Conservation (phyloP, 1,140 invertebrate genomes). For the Arion vulgaris region DNA sequence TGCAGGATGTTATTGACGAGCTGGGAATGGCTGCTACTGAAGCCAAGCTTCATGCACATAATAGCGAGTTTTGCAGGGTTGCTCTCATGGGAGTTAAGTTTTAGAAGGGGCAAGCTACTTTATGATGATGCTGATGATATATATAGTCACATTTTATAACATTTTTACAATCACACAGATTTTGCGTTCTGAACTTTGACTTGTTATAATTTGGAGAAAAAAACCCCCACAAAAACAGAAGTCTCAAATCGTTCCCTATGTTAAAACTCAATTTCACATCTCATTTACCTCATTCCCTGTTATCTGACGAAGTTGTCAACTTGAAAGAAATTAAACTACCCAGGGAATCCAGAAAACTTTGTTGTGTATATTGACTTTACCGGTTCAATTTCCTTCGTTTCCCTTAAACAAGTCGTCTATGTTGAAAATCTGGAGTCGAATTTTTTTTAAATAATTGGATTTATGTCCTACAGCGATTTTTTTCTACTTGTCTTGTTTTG, state of each 20-base stretch:
- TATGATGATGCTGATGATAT: no score
- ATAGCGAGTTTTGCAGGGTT: no score
- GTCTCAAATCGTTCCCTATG: background rate
- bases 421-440: background rate
- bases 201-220: no score
- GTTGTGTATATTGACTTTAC: slow-evolving; percentile 12
- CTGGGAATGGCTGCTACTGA: no score
- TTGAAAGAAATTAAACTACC: slow-evolving; percentile 14
- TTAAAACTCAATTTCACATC: background rate
- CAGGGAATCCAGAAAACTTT: background rate
- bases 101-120: no score
- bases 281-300: background rate
- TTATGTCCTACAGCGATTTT: background rate
- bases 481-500: background rate
- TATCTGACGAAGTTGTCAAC: background rate
- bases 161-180: no score
- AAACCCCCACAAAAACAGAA: background rate
- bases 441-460: background rate
- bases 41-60: no score
- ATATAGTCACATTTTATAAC: no score
- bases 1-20: no score
- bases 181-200: no score
- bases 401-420: background rate
- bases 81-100: no score
- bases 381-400: background rate